Percentiles rank a stretch among this genome's conserved stretches.
Evolutionary conservation across 2,113 vertebrate genomes (phyloP).

Genomic region (Toxostoma redivivum): DNA sequence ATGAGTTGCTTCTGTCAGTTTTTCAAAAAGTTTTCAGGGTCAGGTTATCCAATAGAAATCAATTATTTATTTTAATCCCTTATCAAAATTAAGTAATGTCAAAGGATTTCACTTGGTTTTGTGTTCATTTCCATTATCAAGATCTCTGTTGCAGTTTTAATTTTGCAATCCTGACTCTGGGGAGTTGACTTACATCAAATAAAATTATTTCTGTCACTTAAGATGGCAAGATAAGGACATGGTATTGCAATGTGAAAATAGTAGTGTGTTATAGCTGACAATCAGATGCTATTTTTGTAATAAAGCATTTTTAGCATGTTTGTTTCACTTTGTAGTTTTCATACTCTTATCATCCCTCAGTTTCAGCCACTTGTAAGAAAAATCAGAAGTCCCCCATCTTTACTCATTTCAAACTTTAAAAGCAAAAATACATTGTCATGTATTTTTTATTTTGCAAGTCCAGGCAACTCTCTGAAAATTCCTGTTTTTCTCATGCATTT

Average conservation of each 20-base stretch:
- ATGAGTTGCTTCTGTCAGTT: not conserved
- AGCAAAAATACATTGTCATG: not conserved
- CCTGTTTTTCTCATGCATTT: constrained; percentile 14
- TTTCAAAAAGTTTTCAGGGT: not conserved
- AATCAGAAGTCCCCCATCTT: not conserved
- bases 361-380: constrained; percentile 4
- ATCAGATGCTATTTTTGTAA: constrained; percentile 59
- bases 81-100: not conserved
- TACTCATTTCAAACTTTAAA: not conserved
- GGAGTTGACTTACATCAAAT: not conserved
- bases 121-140: not conserved
- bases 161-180: constrained; percentile 3
- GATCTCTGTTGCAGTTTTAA: not conserved
- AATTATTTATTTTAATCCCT: not conserved
- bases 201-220: constrained; percentile 60
- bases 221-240: not conserved
- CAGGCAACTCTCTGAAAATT: not conserved
- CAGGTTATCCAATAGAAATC: not conserved
- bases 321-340: not conserved
- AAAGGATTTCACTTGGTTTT: not conserved
- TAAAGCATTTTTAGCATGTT: constrained; percentile 13
- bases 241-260: constrained; percentile 5
- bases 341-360: not conserved
- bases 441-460: not conserved
- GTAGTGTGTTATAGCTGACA: constrained; percentile 3